These are phyloP conservation scores for Blastobasis lacticolella DNA, from an alignment of 2,888 invertebrate genomes.

Conservation along the genomic window DNA sequence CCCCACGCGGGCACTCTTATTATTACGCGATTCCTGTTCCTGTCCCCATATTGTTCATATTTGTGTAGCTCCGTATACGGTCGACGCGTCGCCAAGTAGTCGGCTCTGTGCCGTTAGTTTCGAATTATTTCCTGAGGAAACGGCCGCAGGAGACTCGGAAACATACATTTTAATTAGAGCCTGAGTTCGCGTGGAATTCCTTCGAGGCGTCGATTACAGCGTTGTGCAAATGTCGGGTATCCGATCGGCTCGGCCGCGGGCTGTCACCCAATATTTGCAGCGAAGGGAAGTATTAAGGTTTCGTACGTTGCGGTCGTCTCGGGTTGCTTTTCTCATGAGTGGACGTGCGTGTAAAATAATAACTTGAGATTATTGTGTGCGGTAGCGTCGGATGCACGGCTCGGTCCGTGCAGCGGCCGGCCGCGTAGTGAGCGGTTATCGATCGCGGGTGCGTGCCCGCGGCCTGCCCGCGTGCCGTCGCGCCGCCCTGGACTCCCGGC, in stretches of 20 bases:
- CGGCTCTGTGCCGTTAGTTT: conserved; percentile 31
- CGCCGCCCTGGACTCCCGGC: conserved; percentile 3
- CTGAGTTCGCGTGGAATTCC: background rate
- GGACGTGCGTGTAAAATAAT: conserved; percentile 72
- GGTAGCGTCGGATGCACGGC: conserved; percentile 44
- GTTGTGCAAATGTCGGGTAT: conserved; percentile 47
- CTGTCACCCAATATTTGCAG: conserved; percentile 71
- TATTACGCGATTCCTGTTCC: conserved; percentile 68
- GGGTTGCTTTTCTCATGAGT: conserved; percentile 74
- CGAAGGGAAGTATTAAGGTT: conserved; percentile 74
- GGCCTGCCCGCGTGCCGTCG: conserved; percentile 30
- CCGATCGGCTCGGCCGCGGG: conserved; percentile 48
- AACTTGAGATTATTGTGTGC: conserved; percentile 68
- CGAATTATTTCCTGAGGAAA: conserved; percentile 13
- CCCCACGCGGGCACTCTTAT: conserved; percentile 72
- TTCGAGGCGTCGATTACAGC: conserved; percentile 18
- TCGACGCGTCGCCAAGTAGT: conserved; percentile 54
- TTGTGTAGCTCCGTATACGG: conserved; percentile 58
- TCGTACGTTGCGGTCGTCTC: conserved; percentile 73
- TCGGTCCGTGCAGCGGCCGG: conserved; percentile 31
- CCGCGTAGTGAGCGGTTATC: conserved; percentile 55
- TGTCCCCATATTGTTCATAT: conserved; percentile 72
- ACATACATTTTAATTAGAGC: too few species aligned
- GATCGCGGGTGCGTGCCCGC: conserved; percentile 38
- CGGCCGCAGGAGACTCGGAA: too few species aligned